Evolutionary conservation across 2,797 vertebrate genomes (phyloP).

Genomic region (Prunella strophiata): DNA sequence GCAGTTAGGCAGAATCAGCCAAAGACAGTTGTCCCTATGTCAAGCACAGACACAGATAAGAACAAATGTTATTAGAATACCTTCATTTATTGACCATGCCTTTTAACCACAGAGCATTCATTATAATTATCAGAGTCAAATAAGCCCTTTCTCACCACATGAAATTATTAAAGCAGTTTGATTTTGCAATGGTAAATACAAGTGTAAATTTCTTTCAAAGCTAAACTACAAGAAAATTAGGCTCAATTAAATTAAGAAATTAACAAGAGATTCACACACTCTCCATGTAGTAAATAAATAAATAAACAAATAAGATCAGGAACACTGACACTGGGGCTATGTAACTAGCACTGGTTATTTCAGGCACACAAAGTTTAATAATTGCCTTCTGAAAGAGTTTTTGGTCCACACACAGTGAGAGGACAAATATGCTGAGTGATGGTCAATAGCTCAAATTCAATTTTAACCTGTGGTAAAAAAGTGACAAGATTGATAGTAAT

Average conservation of each 20-base stretch:
- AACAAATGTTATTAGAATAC: neutral
- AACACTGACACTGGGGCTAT: neutral
- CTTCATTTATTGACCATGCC: neutral
- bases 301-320: neutral
- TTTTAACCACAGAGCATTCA: neutral
- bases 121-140: neutral
- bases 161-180: neutral
- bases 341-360: neutral
- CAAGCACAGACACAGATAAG: neutral
- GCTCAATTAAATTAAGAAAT: neutral
- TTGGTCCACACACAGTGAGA: neutral
- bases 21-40: neutral
- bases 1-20: neutral
- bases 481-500: constrained; percentile 38
- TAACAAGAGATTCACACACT: neutral
- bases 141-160: neutral
- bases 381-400: neutral
- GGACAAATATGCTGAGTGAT: neutral
- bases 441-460: constrained; percentile 34
- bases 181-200: neutral
- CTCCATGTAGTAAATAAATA: neutral
- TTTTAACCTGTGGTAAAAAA: constrained; percentile 15
- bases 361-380: neutral
- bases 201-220: neutral
- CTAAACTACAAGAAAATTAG: neutral